These are phyloP conservation scores for Ophraella communa DNA, from an alignment of 2,888 invertebrate genomes.

Conservation along the genomic window DNA sequence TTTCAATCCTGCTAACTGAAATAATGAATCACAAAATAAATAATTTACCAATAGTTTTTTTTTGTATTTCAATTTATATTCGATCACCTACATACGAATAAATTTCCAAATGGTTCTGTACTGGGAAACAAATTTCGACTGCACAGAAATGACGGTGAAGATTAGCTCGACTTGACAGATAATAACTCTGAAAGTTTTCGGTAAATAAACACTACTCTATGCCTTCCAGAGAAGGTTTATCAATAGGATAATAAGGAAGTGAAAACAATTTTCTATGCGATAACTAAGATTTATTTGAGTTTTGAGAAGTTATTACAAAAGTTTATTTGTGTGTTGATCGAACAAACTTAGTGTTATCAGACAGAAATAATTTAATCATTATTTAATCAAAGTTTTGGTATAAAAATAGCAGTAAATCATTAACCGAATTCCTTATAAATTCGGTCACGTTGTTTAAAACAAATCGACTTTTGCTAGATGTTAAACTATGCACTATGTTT, in stretches of 20 bases:
- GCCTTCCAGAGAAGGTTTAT: neutral
- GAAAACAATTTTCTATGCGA: neutral
- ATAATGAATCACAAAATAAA: neutral
- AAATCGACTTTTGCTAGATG: too few relatives aligned
- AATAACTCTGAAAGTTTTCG: neutral
- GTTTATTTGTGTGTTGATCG: neutral
- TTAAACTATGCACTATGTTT: too few relatives aligned
- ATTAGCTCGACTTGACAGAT: neutral
- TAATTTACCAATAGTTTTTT: too few relatives aligned
- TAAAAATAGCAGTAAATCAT: too few relatives aligned
- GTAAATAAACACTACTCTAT: neutral
- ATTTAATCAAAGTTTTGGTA: too few relatives aligned
- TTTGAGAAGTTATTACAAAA: neutral
- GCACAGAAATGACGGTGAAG: neutral
- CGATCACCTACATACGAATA: too few relatives aligned
- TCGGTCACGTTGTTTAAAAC: too few relatives aligned
- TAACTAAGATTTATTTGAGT: neutral
- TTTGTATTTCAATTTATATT: too few relatives aligned
- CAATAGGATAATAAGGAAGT: constrained; percentile 2
- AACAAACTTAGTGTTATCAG: neutral
- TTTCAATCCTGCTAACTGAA: neutral
- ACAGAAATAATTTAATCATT: neutral
- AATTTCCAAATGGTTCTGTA: too few relatives aligned
- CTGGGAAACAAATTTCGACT: neutral
- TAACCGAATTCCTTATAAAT: too few relatives aligned